A percentile compares a stretch with the other conserved stretches of the same genome.
Evolutionary conservation across 2,888 invertebrate genomes (phyloP).

Genomic region (Mellilla xanthometata): DNA sequence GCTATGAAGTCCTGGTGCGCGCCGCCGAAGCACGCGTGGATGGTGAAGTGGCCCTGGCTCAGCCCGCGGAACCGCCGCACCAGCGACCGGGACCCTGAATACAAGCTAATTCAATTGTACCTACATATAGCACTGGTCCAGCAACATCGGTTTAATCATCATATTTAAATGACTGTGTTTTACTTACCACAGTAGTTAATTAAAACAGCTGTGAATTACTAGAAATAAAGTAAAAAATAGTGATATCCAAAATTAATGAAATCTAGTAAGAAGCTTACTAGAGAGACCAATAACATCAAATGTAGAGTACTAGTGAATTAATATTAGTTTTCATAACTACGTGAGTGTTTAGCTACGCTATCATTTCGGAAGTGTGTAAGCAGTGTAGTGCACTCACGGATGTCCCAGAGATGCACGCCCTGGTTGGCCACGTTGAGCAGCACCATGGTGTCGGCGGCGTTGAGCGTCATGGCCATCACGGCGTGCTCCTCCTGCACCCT

Average conservation of each 20-base stretch:
- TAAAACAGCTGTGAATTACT: too few relatives aligned
- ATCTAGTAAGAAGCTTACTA: too few relatives aligned
- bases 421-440: constrained; percentile 97
- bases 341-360: too few relatives aligned
- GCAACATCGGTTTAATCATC: too few relatives aligned
- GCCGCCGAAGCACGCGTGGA: constrained; percentile 99
- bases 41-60: constrained; percentile 98
- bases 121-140: too few relatives aligned
- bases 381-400: constrained; percentile 85
- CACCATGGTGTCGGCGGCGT: constrained; percentile 93
- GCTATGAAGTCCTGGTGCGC: constrained; percentile 98
- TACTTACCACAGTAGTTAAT: too few relatives aligned
- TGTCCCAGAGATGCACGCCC: constrained; percentile 99
- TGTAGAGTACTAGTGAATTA: too few relatives aligned
- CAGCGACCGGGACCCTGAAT: constrained; percentile 78
- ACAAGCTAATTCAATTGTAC: not conserved
- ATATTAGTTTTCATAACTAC: too few relatives aligned
- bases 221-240: too few relatives aligned
- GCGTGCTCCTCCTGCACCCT: constrained; percentile 98
- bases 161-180: too few relatives aligned
- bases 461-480: constrained; percentile 97
- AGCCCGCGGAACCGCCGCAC: constrained; percentile 98
- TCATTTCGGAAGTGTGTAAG: not conserved
- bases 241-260: too few relatives aligned
- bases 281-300: too few relatives aligned